Evolutionary conservation across 2,888 invertebrate species (phyloP).

Genomic region (Heliconius erato): DNA sequence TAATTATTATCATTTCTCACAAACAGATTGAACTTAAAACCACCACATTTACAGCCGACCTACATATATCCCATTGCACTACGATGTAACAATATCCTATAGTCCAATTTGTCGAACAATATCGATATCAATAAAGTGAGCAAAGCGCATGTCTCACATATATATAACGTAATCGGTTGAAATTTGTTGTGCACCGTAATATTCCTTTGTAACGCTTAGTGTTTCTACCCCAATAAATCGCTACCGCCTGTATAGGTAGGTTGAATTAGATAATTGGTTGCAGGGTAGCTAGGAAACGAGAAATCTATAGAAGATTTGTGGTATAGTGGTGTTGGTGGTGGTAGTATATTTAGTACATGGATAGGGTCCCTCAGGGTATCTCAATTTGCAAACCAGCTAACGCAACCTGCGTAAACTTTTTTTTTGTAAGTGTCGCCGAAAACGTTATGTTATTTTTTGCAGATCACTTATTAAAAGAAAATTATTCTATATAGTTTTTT

Average conservation of each 20-base stretch:
- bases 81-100: not conserved
- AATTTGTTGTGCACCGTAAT: slow-evolving; percentile 31
- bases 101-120: slow-evolving; percentile 35
- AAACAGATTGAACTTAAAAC: not conserved
- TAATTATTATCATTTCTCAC: not conserved
- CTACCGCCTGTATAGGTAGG: not conserved
- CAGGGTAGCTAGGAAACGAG: not conserved
- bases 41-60: not conserved
- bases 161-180: slow-evolving; percentile 9
- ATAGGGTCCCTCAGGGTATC: too few relatives aligned
- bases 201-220: slow-evolving; percentile 37
- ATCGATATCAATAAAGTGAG: slow-evolving; percentile 35
- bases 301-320: too few relatives aligned
- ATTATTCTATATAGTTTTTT: too few relatives aligned
- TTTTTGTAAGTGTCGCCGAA: too few relatives aligned
- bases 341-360: too few relatives aligned
- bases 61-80: not conserved
- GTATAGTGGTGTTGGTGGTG: too few relatives aligned
- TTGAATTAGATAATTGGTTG: slow-evolving; percentile 23
- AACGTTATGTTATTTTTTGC: too few relatives aligned
- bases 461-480: too few relatives aligned
- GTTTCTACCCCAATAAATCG: slow-evolving; percentile 39
- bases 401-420: too few relatives aligned
- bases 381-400: too few relatives aligned
- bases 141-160: slow-evolving; percentile 10